phyloP scores from a whole-genome alignment of 1,140 invertebrate species.

The Macrotrachela quadricornifera region DNA sequence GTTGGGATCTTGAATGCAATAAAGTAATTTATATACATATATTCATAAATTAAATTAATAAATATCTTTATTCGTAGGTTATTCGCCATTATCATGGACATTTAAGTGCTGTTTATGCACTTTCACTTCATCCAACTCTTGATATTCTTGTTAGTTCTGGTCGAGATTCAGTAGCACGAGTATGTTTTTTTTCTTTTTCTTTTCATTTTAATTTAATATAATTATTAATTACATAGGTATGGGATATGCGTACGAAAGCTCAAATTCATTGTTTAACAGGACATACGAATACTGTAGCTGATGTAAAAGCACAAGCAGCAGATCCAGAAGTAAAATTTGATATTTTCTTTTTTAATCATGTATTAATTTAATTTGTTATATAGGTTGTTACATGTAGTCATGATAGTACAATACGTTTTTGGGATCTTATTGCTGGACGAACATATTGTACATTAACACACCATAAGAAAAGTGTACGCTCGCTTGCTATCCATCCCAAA shows the following conservation, averaged over 20 bases:
- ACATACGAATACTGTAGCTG: conserved; percentile 87
- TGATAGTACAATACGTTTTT: conserved; percentile 58
- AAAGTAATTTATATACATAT: conserved; percentile 41
- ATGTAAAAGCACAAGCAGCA: conserved; percentile 64
- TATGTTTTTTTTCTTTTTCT: conserved; percentile 28
- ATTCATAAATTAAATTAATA: not conserved
- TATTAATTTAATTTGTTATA: not conserved
- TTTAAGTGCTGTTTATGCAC: conserved; percentile 77
- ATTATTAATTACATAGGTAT: conserved; percentile 31
- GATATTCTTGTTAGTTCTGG: conserved; percentile 83
- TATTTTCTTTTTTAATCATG: not conserved
- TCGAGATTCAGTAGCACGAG: conserved; percentile 74
- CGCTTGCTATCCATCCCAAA: conserved; percentile 68
- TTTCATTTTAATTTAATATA: not conserved
- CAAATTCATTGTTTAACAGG: conserved; percentile 89
- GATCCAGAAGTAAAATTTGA: conserved; percentile 57
- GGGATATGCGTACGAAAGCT: conserved; percentile 96
- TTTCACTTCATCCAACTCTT: conserved; percentile 80
- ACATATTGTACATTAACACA: conserved; percentile 84
- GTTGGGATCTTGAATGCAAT: conserved; percentile 98
- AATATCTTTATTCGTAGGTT: conserved; percentile 34
- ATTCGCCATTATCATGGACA: conserved; percentile 97
- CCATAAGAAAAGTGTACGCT: conserved; percentile 91
- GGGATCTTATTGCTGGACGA: conserved; percentile 89
- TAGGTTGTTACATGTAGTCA: conserved; percentile 45